phyloP scores from a whole-genome alignment of 2,797 vertebrate species.

The Decapterus maruadsi region DNA sequence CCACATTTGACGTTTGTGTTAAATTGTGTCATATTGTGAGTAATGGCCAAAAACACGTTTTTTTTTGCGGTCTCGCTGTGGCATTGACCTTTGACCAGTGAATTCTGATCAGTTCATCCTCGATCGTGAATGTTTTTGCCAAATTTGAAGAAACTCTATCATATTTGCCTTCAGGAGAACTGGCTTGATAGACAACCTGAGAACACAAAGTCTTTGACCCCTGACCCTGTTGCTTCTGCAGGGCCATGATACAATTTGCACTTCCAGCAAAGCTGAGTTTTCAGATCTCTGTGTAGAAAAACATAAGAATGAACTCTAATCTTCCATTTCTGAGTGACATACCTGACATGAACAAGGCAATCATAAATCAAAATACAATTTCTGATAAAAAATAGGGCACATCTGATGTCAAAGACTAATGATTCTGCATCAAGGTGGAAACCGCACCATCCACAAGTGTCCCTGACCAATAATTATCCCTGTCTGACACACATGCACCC shows the following conservation, averaged over 20 bases:
- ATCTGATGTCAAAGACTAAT: slow-evolving; percentile 25
- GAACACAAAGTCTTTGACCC: no score
- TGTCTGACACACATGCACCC: slow-evolving; percentile 59
- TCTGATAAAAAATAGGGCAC: slow-evolving; percentile 51
- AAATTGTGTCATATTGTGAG: no score
- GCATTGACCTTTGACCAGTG: no score
- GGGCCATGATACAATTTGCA: no score
- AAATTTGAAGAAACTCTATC: background rate
- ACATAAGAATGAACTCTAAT: background rate
- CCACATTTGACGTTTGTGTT: no score
- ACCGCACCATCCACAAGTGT: slow-evolving; percentile 64
- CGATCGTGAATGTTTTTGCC: background rate
- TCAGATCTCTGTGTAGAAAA: background rate
- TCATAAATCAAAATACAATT: slow-evolving; percentile 16
- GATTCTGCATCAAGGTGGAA: slow-evolving; percentile 39
- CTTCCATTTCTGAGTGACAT: background rate
- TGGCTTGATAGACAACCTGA: no score
- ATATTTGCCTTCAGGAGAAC: no score
- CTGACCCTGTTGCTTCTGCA: no score
- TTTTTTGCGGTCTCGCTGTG: background rate
- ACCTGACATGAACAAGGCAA: slow-evolving; percentile 11
- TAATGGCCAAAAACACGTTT: no score
- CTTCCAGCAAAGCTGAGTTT: background rate
- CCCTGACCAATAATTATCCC: slow-evolving; percentile 48
- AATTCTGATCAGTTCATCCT: background rate